Percentiles rank a stretch among this genome's conserved stretches.
These are phyloP conservation scores for Emys orbicularis DNA, from an alignment of 2,797 vertebrate genomes.

Conservation along the genomic window DNA sequence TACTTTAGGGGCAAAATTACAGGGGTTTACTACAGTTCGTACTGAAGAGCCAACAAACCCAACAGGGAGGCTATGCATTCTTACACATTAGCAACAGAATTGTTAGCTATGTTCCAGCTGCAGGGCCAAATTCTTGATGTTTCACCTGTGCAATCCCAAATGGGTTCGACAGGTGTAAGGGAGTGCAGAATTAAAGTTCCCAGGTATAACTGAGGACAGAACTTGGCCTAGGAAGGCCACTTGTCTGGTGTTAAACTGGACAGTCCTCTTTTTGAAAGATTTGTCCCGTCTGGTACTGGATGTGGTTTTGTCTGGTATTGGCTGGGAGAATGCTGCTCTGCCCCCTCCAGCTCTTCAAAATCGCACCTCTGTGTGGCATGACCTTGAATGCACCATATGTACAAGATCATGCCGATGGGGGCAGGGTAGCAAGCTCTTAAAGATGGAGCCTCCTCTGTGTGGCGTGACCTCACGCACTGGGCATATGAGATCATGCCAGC, in stretches of 20 bases:
- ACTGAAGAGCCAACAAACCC: not conserved
- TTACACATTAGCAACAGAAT: accelerated
- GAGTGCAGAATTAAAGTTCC: not conserved
- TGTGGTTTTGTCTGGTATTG: not conserved
- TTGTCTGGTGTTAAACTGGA: not conserved
- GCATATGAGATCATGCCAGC: not conserved
- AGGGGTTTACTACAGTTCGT: not conserved
- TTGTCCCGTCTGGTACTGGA: not conserved
- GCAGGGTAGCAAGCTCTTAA: not conserved
- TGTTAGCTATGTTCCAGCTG: not conserved
- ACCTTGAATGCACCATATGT: not conserved
- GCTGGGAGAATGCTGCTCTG: not conserved
- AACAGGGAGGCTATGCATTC: not conserved
- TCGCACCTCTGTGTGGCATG: no score
- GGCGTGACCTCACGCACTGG: not conserved
- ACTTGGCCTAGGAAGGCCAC: not conserved
- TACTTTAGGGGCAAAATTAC: not conserved
- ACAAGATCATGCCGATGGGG: not conserved
- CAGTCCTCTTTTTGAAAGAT: not conserved
- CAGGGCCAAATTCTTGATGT: not conserved
- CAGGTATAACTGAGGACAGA: not conserved
- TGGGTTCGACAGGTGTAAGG: not conserved
- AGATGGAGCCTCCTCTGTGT: not conserved
- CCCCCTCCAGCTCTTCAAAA: no score
- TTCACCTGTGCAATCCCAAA: accelerated